Evolutionary conservation across 2,113 vertebrate species (phyloP).

Genomic region (Caracal caracal): DNA sequence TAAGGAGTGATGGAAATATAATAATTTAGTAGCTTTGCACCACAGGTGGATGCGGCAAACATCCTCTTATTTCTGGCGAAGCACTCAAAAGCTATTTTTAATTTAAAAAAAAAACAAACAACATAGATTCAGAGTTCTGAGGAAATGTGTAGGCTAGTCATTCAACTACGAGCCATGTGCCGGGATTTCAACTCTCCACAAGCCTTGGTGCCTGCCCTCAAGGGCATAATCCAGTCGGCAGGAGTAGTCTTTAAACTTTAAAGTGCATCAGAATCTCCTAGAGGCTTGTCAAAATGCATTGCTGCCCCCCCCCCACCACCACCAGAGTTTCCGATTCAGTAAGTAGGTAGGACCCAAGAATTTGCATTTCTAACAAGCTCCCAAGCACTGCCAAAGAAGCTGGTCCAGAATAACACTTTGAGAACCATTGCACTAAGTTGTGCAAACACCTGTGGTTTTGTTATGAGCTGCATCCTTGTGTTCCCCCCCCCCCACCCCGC

Average conservation of each 20-base stretch:
- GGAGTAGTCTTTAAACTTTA: background rate
- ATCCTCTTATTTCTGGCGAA: background rate
- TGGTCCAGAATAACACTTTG: background rate
- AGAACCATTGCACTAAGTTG: background rate
- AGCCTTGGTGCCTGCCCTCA: background rate
- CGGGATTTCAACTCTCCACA: background rate
- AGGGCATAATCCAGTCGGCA: background rate
- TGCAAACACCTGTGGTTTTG: background rate
- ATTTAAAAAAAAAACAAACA: background rate
- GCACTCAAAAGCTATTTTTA: background rate
- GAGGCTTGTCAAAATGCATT: background rate
- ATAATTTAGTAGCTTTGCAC: background rate
- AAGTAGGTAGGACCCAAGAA: background rate
- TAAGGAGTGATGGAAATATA: background rate
- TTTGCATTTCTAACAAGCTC: background rate
- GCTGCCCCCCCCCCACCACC: background rate
- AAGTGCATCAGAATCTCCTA: background rate
- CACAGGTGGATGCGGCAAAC: background rate
- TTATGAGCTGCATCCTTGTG: background rate
- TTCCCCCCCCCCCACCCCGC: rapidly evolving
- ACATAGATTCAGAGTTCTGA: background rate
- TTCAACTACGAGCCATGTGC: background rate
- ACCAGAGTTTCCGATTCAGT: background rate
- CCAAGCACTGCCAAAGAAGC: background rate
- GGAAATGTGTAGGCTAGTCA: background rate